Conservation (phyloP, 2,797 vertebrate species). For the Xiphorhynchus erythropygius region DNA sequence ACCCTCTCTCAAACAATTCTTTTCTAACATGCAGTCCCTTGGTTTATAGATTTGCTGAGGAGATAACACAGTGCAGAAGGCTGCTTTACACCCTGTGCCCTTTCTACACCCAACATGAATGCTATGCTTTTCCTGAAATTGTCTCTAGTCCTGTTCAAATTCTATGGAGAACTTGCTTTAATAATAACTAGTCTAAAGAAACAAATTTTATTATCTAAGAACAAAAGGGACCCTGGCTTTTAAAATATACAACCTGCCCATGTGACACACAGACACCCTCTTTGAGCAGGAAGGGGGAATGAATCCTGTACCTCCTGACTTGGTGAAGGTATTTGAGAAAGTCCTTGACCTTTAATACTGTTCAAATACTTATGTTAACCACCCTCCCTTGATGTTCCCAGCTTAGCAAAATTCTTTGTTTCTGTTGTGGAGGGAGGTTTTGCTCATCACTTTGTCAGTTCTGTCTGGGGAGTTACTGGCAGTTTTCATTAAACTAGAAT, state of each 20-base stretch:
- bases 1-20: not conserved
- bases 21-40: not conserved
- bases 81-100: not conserved
- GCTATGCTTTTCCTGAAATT: constrained; percentile 56
- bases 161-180: constrained; percentile 15
- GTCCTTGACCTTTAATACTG: not conserved
- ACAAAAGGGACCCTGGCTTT: constrained; percentile 23
- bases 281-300: constrained; percentile 19
- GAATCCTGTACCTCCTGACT: not conserved
- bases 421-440: not conserved
- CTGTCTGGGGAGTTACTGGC: not conserved
- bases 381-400: not conserved
- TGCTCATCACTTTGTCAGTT: not conserved
- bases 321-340: not conserved
- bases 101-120: not conserved
- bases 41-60: constrained; percentile 6
- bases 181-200: constrained; percentile 41
- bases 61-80: constrained; percentile 15
- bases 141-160: constrained; percentile 16
- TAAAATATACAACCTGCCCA: not conserved
- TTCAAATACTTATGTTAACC: not conserved
- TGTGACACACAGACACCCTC: not conserved
- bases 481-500: not conserved
- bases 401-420: not conserved
- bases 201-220: not conserved